phyloP scores from a whole-genome alignment of 1,140 invertebrate species.

The Heliconius hermathena region DNA sequence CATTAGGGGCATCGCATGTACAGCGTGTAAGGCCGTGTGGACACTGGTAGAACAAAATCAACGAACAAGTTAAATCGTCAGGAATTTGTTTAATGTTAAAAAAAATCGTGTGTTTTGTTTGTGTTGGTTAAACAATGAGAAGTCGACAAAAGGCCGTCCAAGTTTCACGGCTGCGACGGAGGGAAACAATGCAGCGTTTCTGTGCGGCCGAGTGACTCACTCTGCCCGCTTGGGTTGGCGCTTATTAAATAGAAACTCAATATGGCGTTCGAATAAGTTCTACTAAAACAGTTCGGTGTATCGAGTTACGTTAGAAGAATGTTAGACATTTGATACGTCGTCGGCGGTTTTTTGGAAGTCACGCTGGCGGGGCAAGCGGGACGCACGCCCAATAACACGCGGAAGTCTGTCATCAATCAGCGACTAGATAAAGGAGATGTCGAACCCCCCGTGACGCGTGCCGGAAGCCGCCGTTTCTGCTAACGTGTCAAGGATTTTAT shows the following conservation, averaged over 20 bases:
- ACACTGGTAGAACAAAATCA: constrained; percentile 41
- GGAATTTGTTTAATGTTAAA: constrained; percentile 56
- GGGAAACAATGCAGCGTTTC: constrained; percentile 67
- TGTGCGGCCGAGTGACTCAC: constrained; percentile 68
- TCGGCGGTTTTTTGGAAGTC: constrained; percentile 10
- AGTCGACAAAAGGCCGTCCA: constrained; percentile 66
- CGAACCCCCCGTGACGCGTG: constrained; percentile 61
- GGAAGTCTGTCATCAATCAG: constrained; percentile 77
- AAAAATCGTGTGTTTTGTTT: constrained; percentile 60
- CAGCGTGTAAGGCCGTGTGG: neutral
- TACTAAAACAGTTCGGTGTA: neutral
- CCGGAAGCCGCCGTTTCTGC: constrained; percentile 56
- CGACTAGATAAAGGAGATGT: constrained; percentile 67
- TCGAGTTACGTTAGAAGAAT: constrained; percentile 12
- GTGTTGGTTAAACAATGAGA: constrained; percentile 65
- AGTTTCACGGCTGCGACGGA: constrained; percentile 56
- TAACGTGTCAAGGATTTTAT: constrained; percentile 47
- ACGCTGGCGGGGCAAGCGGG: constrained; percentile 49
- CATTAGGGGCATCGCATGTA: constrained; percentile 46
- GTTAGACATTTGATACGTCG: constrained; percentile 8
- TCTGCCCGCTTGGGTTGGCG: constrained; percentile 47
- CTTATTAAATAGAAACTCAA: constrained; percentile 38
- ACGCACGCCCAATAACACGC: constrained; percentile 57
- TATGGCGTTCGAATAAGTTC: constrained; percentile 18
- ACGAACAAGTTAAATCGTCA: constrained; percentile 52